Conservation (phyloP, 2,113 vertebrate species). For the Pedionomus torquatus region DNA sequence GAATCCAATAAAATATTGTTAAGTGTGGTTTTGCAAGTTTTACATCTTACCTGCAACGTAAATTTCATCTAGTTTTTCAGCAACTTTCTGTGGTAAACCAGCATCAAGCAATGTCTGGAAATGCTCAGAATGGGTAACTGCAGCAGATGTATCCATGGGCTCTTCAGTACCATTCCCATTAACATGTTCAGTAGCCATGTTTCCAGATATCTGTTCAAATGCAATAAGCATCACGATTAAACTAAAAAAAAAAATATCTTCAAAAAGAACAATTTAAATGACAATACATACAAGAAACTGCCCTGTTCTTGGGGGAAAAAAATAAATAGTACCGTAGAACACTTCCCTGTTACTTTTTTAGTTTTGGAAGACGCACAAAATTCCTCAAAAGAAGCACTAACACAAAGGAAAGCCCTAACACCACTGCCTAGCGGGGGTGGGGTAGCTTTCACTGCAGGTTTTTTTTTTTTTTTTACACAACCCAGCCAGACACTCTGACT, state of each 20-base stretch:
- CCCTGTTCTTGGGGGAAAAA: not conserved
- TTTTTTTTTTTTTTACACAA: slow-evolving; percentile 21
- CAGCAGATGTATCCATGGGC: slow-evolving; percentile 93
- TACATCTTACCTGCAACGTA: slow-evolving; percentile 94
- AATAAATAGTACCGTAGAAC: not conserved
- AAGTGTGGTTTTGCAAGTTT: slow-evolving; percentile 78
- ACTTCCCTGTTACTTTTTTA: not conserved
- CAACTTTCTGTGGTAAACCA: slow-evolving; percentile 94
- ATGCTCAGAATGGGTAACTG: slow-evolving; percentile 91
- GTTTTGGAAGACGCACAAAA: not conserved
- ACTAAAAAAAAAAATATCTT: slow-evolving; percentile 74
- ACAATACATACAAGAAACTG: slow-evolving; percentile 22
- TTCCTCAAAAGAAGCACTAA: slow-evolving; percentile 46
- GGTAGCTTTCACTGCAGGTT: slow-evolving; percentile 55
- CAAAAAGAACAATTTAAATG: slow-evolving; percentile 8
- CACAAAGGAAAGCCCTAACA: slow-evolving; percentile 60
- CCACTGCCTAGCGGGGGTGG: slow-evolving; percentile 18
- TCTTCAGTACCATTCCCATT: slow-evolving; percentile 99
- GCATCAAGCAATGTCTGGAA: slow-evolving; percentile 93
- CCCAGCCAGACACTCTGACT: slow-evolving; percentile 70
- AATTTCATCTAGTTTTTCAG: slow-evolving; percentile 98
- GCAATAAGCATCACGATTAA: slow-evolving; percentile 94
- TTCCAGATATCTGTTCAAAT: slow-evolving; percentile 94
- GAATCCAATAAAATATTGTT: slow-evolving; percentile 80
- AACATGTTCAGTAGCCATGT: slow-evolving; percentile 97